Conservation (phyloP, 2,113 vertebrate genomes). For the Salvator merianae region DNA sequence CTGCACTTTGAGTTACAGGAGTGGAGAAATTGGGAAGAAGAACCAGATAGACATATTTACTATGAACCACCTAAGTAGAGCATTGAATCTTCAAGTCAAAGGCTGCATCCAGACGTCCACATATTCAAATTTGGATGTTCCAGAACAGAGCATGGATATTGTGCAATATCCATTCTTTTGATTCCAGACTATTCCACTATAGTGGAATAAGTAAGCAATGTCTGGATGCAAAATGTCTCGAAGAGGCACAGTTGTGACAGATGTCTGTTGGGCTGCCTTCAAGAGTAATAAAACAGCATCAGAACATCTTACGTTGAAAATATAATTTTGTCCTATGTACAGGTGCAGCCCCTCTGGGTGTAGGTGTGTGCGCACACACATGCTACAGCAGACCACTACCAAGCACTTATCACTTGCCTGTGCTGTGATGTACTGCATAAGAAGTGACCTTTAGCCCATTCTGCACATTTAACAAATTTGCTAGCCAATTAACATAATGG, state of each 20-base stretch:
- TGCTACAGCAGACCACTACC: neutral
- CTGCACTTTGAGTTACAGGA: no score
- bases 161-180: no score
- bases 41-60: neutral
- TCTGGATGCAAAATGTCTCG: no score
- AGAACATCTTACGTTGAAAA: neutral
- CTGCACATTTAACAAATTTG: constrained; percentile 25
- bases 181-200: no score
- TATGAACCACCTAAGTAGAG: neutral
- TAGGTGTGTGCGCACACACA: no score
- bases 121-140: no score
- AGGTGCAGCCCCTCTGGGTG: neutral
- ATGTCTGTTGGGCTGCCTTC: neutral
- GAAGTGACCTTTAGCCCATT: constrained; percentile 9
- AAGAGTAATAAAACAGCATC: neutral
- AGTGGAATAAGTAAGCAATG: no score
- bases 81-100: neutral
- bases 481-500: constrained; percentile 27
- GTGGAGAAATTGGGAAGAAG: no score
- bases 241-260: no score
- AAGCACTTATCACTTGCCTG: neutral
- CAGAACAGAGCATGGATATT: no score
- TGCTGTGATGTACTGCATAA: neutral
- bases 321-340: neutral
- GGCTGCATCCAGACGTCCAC: no score